Evolutionary conservation across 2,113 vertebrate species (phyloP).

Genomic region (Caloenas nicobarica): DNA sequence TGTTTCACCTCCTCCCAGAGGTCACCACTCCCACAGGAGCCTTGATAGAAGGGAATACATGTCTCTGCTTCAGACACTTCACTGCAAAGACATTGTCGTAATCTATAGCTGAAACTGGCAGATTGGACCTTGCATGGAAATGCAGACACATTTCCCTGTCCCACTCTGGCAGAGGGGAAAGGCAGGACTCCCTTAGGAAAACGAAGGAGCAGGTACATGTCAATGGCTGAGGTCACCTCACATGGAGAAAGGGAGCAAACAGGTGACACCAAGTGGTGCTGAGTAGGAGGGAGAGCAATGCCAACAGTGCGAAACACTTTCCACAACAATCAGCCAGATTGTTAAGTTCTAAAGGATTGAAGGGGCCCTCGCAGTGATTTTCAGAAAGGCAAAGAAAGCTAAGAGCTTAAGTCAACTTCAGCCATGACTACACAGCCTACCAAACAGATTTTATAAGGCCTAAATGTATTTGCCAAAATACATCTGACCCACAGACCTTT

Average conservation of each 20-base stretch:
- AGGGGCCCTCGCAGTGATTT: background rate
- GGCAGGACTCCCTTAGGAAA: background rate
- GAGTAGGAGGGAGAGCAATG: background rate
- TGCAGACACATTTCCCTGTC: background rate
- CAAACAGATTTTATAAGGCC: background rate
- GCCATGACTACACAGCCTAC: background rate
- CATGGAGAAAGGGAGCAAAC: background rate
- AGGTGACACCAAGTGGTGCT: background rate
- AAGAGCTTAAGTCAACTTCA: background rate
- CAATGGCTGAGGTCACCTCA: background rate
- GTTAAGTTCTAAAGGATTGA: background rate
- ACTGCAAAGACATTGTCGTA: background rate
- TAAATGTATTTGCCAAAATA: background rate
- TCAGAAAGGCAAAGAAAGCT: background rate
- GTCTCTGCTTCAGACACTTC: background rate
- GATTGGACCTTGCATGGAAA: background rate
- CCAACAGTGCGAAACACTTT: background rate
- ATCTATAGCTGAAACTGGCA: background rate
- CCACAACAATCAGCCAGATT: background rate
- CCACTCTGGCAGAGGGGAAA: background rate
- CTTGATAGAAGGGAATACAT: background rate
- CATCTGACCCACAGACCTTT: background rate
- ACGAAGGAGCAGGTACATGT: accelerated
- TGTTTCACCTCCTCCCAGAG: background rate
- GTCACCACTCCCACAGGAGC: background rate